phyloP scores from a whole-genome alignment of 2,888 invertebrate species.

The Drosophila leonis region DNA sequence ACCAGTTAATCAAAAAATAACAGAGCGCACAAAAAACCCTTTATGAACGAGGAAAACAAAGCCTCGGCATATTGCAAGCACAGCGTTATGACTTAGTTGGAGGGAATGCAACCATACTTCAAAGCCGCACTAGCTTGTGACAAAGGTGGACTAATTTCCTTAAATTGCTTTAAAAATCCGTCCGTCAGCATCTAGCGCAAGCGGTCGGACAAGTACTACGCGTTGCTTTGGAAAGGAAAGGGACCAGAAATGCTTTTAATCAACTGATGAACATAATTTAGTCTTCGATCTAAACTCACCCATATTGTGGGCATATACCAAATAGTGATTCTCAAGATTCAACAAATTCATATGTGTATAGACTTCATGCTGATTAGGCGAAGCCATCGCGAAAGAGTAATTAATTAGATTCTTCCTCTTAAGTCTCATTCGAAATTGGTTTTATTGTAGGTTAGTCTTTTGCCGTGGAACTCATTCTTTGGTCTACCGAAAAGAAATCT shows the following conservation, averaged over 20 bases:
- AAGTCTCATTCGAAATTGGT: no score
- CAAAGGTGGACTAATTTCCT: not conserved
- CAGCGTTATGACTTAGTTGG: not conserved
- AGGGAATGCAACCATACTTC: not conserved
- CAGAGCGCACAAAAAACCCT: not conserved
- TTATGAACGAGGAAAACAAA: constrained; percentile 1
- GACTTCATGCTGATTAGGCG: no score
- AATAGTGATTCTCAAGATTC: no score
- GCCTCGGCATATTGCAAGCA: not conserved
- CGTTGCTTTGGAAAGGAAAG: not conserved
- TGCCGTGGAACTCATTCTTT: no score
- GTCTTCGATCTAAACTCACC: no score
- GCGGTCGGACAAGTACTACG: not conserved
- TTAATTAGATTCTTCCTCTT: no score
- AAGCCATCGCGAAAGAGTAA: no score
- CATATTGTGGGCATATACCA: no score
- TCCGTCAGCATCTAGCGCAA: not conserved
- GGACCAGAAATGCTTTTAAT: not conserved
- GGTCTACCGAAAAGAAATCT: no score
- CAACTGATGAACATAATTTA: no score
- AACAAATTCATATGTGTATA: no score
- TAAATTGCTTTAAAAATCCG: not conserved
- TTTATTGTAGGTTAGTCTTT: no score
- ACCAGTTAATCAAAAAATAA: constrained; percentile 12
- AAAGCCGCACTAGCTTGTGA: not conserved